Evolutionary conservation across 2,797 vertebrate genomes (phyloP).

Genomic region (Acropternis orthonyx): DNA sequence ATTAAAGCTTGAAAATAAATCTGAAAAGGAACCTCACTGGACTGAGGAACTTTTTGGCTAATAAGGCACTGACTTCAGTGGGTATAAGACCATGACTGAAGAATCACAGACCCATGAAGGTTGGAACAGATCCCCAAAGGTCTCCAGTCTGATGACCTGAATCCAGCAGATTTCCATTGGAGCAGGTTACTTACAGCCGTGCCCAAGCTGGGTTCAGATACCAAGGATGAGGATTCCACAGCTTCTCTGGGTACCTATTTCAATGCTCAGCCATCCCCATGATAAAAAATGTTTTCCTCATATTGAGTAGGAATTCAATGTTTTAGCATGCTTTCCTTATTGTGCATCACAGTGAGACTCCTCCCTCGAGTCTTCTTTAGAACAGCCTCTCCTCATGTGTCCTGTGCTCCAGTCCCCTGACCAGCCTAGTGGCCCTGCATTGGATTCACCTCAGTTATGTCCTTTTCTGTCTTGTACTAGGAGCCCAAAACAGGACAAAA

Average conservation of each 20-base stretch:
- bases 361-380: neutral
- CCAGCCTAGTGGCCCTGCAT: neutral
- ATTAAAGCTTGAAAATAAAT: neutral
- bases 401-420: neutral
- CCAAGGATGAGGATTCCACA: neutral
- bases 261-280: neutral
- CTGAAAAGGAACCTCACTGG: neutral
- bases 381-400: neutral
- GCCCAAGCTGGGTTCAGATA: neutral
- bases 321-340: neutral
- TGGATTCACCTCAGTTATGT: neutral
- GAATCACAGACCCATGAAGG: neutral
- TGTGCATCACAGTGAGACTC: fast-evolving
- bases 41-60: neutral
- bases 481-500: neutral
- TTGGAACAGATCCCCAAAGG: neutral
- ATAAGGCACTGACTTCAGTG: neutral
- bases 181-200: neutral
- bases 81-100: neutral
- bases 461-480: neutral
- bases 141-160: neutral
- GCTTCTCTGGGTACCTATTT: neutral
- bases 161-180: neutral
- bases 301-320: neutral
- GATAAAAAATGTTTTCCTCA: neutral